These are phyloP conservation scores for Porites rus DNA, from an alignment of 92 coral and sea anemone species.

Conservation along the genomic window DNA sequence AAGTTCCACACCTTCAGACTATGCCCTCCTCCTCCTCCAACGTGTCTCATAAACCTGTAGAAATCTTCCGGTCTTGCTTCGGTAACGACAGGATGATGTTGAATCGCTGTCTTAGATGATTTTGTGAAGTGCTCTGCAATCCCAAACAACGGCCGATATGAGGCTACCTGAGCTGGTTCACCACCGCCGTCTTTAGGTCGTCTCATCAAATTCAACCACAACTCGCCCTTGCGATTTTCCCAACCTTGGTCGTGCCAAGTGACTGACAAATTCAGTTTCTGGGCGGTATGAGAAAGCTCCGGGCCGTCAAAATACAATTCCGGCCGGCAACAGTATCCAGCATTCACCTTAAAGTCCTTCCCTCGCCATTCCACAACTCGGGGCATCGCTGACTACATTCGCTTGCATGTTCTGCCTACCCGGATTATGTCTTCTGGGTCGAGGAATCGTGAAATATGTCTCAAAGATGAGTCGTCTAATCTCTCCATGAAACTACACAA, in stretches of 20 bases:
- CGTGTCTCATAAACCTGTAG: constrained; percentile 72
- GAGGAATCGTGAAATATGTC: constrained; percentile 54
- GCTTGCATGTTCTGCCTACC: constrained; percentile 38
- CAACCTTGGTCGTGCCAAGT: constrained; percentile 71
- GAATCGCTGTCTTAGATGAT: constrained; percentile 4
- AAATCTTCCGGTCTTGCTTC: constrained; percentile 62
- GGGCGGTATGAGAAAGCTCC: constrained; percentile 26
- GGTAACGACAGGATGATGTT: constrained; percentile 43
- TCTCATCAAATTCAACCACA: constrained; percentile 66
- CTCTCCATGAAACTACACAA: constrained; percentile 14
- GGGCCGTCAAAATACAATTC: constrained; percentile 69
- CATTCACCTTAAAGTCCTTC: constrained; percentile 31
- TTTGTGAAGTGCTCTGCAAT: constrained; percentile 67
- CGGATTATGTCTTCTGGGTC: constrained; percentile 64
- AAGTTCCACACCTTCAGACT: constrained; percentile 46
- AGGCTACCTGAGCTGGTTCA: constrained; percentile 10
- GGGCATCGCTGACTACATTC: constrained; percentile 52
- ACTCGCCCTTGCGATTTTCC: constrained; percentile 68
- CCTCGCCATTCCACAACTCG: constrained; percentile 46
- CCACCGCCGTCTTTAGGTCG: not conserved
- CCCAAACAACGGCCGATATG: constrained; percentile 52
- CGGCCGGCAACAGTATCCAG: constrained; percentile 55
- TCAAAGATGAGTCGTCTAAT: constrained; percentile 40
- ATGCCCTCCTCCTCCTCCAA: constrained; percentile 85
- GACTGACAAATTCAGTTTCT: constrained; percentile 42